Evolutionary conservation across 2,888 invertebrate genomes (phyloP), one percentile per base, ranked within the genome.

Genomic region (Acanthosepion lycidas): DNA sequence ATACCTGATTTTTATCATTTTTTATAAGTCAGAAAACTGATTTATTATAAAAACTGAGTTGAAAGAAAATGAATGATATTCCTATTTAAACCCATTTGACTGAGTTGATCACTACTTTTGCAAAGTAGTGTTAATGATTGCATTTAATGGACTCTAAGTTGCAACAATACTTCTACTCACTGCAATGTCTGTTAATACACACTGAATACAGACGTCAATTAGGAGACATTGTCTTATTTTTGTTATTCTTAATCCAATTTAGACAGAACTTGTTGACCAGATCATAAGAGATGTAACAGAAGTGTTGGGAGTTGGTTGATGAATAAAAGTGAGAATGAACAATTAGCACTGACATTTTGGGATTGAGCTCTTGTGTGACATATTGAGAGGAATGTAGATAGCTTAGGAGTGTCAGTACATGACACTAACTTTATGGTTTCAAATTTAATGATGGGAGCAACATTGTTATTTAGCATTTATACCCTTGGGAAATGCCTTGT

Each of bases 171-270:
- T 15, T 78, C 78, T 78, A 33, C 33, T 33, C n/a, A 33, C n/a
- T 33, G 78, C 33, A 78, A 78, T 78, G 78, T 78, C 33, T 78
- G 78, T 33, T 78, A 78, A 33, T 78, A 78, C 9, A 78, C 78
- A n/a, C 12, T n/a, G 78, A n/a, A 78, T 78, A 59, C 59, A 78
- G 78, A 33, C 78, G 15, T 78, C 78, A 78, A 78, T 78, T 78
- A 78, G 78, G n/a, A 78, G 78, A 78, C 78, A 78, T 78, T 78
- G 78, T 78, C 78, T 78, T n/a, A 78, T 78, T 78, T 78, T 78
- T 78, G 78, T 78, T 78, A 33, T 33, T 78, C 78, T n/a, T 78
- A 33, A 78, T 78, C 18, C 33, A 78, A 78, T 78, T 78, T 78
- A n/a, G 78, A 15, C 78, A 78, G 78, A 78, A 78, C 78, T n/a